phyloP scores from a whole-genome alignment of 1,140 invertebrate genomes.

The Trichonephila clavata region DNA sequence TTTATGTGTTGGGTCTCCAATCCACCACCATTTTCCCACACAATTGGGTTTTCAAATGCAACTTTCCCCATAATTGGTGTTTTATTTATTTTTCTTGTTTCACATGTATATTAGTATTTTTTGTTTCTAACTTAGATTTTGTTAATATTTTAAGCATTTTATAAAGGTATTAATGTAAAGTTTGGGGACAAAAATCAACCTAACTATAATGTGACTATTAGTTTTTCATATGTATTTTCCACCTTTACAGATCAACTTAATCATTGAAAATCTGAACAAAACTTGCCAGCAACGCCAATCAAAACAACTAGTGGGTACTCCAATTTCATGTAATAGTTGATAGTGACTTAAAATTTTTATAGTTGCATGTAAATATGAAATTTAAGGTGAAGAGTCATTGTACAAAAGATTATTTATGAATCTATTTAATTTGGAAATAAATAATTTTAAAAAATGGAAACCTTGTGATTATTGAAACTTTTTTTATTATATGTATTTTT shows the following conservation, averaged over 20 bases:
- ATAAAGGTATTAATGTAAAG: neutral
- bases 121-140: neutral
- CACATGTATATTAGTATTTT: neutral
- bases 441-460: too few species aligned
- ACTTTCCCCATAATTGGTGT: neutral
- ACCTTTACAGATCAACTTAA: neutral
- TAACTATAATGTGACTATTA: too few species aligned
- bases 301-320: neutral
- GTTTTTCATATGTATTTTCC: neutral
- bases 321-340: neutral
- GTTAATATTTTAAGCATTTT: neutral
- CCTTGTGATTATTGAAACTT: too few species aligned
- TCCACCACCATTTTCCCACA: too few species aligned
- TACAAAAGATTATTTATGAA: too few species aligned
- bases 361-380: too few species aligned
- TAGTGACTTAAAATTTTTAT: too few species aligned
- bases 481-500: too few species aligned
- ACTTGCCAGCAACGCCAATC: neutral
- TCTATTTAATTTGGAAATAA: too few species aligned
- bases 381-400: too few species aligned
- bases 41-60: neutral
- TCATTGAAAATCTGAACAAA: conserved; percentile 27
- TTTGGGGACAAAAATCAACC: too few species aligned
- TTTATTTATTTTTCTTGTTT: neutral
- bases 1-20: too few species aligned